Base-by-base conservation (phyloP, 1,140 invertebrate species). In the Leguminivora glycinivorella region DNA sequence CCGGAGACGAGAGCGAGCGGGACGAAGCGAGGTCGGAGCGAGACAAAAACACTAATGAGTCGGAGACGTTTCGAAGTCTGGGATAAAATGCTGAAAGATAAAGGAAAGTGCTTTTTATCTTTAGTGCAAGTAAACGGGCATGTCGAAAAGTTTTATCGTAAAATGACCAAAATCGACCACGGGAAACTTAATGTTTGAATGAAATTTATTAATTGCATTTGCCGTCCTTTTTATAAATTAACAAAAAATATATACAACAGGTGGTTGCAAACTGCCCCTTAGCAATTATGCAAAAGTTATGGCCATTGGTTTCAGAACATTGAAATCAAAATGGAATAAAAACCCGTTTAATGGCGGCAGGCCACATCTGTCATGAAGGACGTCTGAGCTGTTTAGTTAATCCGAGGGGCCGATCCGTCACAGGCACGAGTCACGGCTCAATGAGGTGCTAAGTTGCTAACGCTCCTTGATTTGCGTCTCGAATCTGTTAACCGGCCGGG, bases 21-120 rank as follows among this genome's bases (percentile, higher is more conserved):
- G 85, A 87, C 72, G 75, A 69, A 87, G 83, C 87, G 83, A 85
- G 79, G 73, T 69, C 56, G 78, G 77, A 86, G 70, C 66, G 81
- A 75, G 88, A 91, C 69, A 72, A 79, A 79, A 68, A 69, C 76
- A 83, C 86, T 88, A 89, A 89, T 90, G 86, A 89, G 81, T 83
- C 75, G 77, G 78, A 77, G 70, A 75, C 76, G 72, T 74, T 81
- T 79, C 76, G 79, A 81, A 81, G 75, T 80, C 81, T 82, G 75
- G 82, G 75, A 79, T 85, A 83, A 81, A 82, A 83, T 76, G 81
- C 77, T 79, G 80, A 77, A 80, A 87, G 83, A 86, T 87, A 84
- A 83, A 84, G 82, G 75, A 82, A 80, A 88, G 84, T 81, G 85
- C 83, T 83, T 80, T 84, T 88, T 87, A 85, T 86, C 82, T 77